These are phyloP conservation scores for Actinostola sp. DNA, from an alignment of 92 coral and sea anemone genomes.

Conservation along the genomic window DNA sequence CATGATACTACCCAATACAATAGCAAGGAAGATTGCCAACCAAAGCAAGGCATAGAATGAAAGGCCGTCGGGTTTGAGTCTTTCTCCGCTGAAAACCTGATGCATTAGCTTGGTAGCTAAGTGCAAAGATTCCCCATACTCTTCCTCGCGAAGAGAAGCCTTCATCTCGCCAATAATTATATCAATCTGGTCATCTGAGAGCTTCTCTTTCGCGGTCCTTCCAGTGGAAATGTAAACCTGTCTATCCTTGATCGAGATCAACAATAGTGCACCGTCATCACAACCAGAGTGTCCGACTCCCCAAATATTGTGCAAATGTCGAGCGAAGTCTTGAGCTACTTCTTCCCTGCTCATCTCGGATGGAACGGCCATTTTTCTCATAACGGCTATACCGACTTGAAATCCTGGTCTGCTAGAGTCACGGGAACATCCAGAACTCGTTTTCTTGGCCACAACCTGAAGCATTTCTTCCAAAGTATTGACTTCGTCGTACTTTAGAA, in stretches of 20 bases:
- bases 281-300: conserved; percentile 75
- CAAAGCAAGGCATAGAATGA: conserved; percentile 43
- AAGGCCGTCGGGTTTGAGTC: conserved; percentile 15
- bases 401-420: conserved; percentile 55
- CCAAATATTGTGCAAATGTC: conserved; percentile 73
- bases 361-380: conserved; percentile 51
- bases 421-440: conserved; percentile 69
- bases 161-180: conserved; percentile 74
- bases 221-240: conserved; percentile 84
- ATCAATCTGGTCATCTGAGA: conserved; percentile 78
- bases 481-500: conserved; percentile 66
- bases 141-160: conserved; percentile 41
- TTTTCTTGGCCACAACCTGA: conserved; percentile 51
- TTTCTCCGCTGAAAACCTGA: conserved; percentile 78
- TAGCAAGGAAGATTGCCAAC: conserved; percentile 26
- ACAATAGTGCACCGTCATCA: conserved; percentile 73
- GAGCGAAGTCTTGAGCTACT: conserved; percentile 57
- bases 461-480: conserved; percentile 71
- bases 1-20: conserved; percentile 24
- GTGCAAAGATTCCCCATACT: conserved; percentile 65
- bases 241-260: conserved; percentile 67
- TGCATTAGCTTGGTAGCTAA: conserved; percentile 62
- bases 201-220: conserved; percentile 58
- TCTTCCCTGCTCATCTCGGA: conserved; percentile 47
- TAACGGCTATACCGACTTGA: conserved; percentile 79